phyloP scores from a whole-genome alignment of 2,113 vertebrate species.

The Chlamydotis undulata region DNA sequence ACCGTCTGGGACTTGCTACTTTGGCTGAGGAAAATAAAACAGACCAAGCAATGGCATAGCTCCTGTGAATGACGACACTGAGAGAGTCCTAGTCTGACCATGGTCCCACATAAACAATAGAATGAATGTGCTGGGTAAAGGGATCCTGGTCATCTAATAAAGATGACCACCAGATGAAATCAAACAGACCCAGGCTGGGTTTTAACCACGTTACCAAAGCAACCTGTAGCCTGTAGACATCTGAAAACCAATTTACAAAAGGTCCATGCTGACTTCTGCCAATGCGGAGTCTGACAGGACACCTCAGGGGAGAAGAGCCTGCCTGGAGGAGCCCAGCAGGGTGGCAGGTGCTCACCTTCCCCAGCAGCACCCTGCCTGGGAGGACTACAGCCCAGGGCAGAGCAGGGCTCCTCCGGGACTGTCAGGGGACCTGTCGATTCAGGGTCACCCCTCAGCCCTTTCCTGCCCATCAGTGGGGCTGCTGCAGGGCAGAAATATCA shows the following conservation, averaged over 20 bases:
- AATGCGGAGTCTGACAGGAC: neutral
- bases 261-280: neutral
- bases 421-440: neutral
- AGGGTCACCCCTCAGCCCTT: neutral
- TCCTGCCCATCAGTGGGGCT: neutral
- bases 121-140: neutral
- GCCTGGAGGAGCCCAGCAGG: neutral
- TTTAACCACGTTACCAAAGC: neutral
- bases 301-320: rapidly evolving
- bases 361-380: neutral
- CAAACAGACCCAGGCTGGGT: neutral
- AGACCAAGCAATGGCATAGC: neutral
- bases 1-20: neutral
- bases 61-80: neutral
- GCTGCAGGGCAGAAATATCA: neutral
- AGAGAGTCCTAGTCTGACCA: neutral
- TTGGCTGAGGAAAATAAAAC: neutral
- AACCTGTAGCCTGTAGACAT: neutral
- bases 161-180: rapidly evolving
- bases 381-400: rapidly evolving
- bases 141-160: neutral
- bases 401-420: neutral
- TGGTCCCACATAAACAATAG: neutral
- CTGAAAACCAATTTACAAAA: neutral
- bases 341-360: neutral